Conservation (phyloP, 2,888 invertebrate species). For the Athalia cordata region DNA sequence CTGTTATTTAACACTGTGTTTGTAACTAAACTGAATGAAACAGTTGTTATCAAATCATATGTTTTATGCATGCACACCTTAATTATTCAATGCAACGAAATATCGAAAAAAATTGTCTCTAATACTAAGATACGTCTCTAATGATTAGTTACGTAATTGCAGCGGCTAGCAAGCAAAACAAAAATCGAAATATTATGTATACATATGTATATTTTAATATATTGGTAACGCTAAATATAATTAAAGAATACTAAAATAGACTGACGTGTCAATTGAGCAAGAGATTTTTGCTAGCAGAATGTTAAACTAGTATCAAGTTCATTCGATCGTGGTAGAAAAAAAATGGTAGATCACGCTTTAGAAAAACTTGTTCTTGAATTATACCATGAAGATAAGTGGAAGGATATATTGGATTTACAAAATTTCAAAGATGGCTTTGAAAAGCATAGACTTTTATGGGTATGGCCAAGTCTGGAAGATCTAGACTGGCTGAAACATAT, state of each 20-base stretch:
- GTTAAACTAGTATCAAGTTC: neutral
- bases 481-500: slow-evolving; percentile 77
- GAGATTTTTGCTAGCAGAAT: slow-evolving; percentile 2
- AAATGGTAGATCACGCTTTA: slow-evolving; percentile 51
- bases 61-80: neutral
- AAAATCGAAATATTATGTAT: neutral
- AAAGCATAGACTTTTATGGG: slow-evolving; percentile 81
- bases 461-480: slow-evolving; percentile 82
- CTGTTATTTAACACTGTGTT: slow-evolving; percentile 13
- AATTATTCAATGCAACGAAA: neutral
- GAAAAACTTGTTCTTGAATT: slow-evolving; percentile 59
- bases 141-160: slow-evolving; percentile 14
- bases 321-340: neutral
- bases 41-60: neutral
- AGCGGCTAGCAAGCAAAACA: neutral
- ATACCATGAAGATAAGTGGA: slow-evolving; percentile 65
- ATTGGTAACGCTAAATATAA: slow-evolving; percentile 13
- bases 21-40: slow-evolving; percentile 14
- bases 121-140: neutral
- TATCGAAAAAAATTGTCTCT: neutral
- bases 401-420: slow-evolving; percentile 72
- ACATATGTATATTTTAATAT: neutral
- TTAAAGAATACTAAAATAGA: slow-evolving; percentile 31
- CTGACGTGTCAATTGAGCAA: slow-evolving; percentile 14
- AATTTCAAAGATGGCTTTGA: slow-evolving; percentile 68